phyloP scores from a whole-genome alignment of 2,888 invertebrate genomes.

The Caenorhabditis parvicauda region DNA sequence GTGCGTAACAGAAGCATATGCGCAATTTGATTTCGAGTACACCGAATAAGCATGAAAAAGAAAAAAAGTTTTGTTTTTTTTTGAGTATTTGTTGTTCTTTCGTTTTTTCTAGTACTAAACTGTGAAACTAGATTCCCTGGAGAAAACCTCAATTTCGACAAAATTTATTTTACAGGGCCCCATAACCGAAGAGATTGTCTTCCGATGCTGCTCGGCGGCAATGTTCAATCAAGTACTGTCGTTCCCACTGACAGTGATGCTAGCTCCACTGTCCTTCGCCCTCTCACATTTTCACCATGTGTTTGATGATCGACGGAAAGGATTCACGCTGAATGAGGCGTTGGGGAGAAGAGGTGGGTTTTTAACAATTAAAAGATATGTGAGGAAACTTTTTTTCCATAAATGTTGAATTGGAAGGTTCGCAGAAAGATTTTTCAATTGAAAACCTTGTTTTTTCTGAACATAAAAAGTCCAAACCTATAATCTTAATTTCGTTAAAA shows the following conservation, averaged over 20 bases:
- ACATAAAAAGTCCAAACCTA: no score
- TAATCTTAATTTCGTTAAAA: no score
- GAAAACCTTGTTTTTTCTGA: no score
- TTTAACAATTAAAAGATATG: background rate
- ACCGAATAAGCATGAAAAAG: no score
- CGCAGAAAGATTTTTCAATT: no score
- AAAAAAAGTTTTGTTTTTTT: background rate
- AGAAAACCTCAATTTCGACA: background rate
- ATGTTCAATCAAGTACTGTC: slow-evolving; percentile 36
- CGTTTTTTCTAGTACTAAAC: no score
- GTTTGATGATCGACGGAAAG: slow-evolving; percentile 46
- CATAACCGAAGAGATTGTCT: slow-evolving; percentile 56
- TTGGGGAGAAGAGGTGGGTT: slow-evolving; percentile 37
- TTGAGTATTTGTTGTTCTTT: background rate
- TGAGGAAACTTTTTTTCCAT: background rate
- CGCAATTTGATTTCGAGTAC: no score
- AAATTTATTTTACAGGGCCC: slow-evolving; percentile 44
- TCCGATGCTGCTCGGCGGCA: slow-evolving; percentile 54
- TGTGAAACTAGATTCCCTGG: background rate
- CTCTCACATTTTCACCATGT: slow-evolving; percentile 57
- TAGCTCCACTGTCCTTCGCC: slow-evolving; percentile 53
- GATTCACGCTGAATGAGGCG: slow-evolving; percentile 28
- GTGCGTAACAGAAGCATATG: no score
- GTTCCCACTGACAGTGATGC: slow-evolving; percentile 10
- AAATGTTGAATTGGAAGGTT: background rate